Evolutionary conservation across 2,113 vertebrate species (phyloP), one percentile per base, ranked within the genome.

Genomic region (Raja brachyura): DNA sequence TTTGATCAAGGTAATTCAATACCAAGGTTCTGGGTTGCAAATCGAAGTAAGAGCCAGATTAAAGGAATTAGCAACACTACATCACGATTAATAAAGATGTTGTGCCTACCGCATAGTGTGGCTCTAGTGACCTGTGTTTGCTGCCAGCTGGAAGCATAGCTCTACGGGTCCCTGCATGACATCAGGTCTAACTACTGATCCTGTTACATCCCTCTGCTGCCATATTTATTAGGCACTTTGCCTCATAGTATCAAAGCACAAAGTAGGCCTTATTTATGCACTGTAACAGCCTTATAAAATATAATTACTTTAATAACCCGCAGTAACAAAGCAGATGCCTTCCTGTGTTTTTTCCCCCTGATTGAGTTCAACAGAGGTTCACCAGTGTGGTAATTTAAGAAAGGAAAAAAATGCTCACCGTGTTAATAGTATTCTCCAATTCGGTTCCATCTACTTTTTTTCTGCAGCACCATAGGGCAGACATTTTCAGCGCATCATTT

Each of bases 1-100:
- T 93, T 93, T 93, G 93, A 93, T 93, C 76, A 85, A 81, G 66
- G 93, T 93, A 93, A 93, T 83, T 93, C 78, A 93, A 93, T 33
- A 93, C 93, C 39, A 81, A 68, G 61, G 78, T 54, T 83, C 33
- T 93, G 93, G 75, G 77, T 93, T 81, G 93, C 78, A 85, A 93
- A 83, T 93, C 59, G 56, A 66, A 93, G 78, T 68, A 70, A 81
- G 63, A 39, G 22, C 28, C 78, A 93, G 93, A 93, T 83, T 93
- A 93, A 93, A 93, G 78, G 93, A 93, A 93, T 93, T 70, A 93
- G 93, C 78, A 93, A 81, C 93, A 93, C 93, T 93, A 93, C 33
- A 93, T 93, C 93, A 93, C 68, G 78, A 93, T 93, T 93, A 93
- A 93, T 93, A 93, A 93, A 81, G 78, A 68, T 81, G 78, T 16